Evolutionary conservation across 1,140 invertebrate genomes (phyloP).

Genomic region (Prorops nasuta): DNA sequence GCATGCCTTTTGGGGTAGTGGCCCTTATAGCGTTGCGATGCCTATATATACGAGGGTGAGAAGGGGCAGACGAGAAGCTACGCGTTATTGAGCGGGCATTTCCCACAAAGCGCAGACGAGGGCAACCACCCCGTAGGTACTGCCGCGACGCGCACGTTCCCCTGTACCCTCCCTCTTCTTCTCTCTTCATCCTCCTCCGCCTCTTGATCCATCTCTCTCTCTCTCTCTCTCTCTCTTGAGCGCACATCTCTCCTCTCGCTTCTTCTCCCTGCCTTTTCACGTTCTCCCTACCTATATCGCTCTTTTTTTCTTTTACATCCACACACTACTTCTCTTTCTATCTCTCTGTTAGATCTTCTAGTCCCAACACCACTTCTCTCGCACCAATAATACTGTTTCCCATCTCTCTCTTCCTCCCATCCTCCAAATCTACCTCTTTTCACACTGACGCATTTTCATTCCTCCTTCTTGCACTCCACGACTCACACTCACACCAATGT

Average conservation of each 20-base stretch:
- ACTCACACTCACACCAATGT: not conserved
- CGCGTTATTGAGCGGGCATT: slow-evolving; percentile 54
- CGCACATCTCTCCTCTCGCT: slow-evolving; percentile 17
- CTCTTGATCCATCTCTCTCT: not conserved
- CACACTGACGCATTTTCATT: not conserved
- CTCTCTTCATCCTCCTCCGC: slow-evolving; percentile 10
- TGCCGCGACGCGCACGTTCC: slow-evolving; percentile 35
- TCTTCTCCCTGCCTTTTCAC: not conserved
- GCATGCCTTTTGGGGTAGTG: slow-evolving; percentile 34
- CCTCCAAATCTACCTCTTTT: not conserved
- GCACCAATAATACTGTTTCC: not conserved
- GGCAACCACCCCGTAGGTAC: slow-evolving; percentile 50
- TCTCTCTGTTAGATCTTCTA: slow-evolving; percentile 1
- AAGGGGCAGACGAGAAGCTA: slow-evolving; percentile 37
- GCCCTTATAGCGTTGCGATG: slow-evolving; percentile 18
- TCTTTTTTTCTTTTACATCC: not conserved
- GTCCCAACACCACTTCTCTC: slow-evolving; percentile 2
- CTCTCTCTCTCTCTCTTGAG: slow-evolving; percentile 19
- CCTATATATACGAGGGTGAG: slow-evolving; percentile 19
- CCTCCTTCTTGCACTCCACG: not conserved
- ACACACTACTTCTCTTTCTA: not conserved
- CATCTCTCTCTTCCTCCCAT: not conserved
- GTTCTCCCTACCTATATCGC: too few relatives aligned
- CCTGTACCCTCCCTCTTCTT: slow-evolving; percentile 17
- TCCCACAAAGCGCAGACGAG: slow-evolving; percentile 55